Evolutionary conservation across 2,113 vertebrate species (phyloP).

Genomic region (Plecturocebus donacophilus): DNA sequence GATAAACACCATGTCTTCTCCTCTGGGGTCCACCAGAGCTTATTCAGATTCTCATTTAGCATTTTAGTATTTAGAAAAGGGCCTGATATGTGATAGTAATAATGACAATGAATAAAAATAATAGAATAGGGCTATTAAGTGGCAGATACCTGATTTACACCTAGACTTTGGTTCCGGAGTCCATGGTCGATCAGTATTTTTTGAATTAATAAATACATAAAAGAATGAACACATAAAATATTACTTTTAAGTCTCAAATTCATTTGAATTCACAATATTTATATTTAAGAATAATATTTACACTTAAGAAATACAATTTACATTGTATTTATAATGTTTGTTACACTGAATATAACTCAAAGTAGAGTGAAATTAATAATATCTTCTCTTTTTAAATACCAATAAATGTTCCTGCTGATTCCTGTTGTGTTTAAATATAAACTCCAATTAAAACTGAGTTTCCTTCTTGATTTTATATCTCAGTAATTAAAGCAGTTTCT

Average conservation of each 20-base stretch:
- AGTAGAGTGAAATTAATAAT: constrained; percentile 23
- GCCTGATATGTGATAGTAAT: not conserved
- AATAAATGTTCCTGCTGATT: constrained; percentile 16
- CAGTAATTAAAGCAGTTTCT: constrained; percentile 47
- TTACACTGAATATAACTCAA: constrained; percentile 41
- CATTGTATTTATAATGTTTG: not conserved
- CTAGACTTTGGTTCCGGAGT: not conserved
- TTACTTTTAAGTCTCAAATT: constrained; percentile 11
- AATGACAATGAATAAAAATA: constrained; percentile 3
- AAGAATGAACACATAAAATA: not conserved
- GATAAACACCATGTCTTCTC: not conserved
- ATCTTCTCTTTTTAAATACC: not conserved
- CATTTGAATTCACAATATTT: constrained; percentile 9
- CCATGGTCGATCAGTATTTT: constrained; percentile 2
- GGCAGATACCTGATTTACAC: not conserved
- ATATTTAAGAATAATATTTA: not conserved
- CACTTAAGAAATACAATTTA: not conserved
- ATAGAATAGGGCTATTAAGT: not conserved
- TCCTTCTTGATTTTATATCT: constrained; percentile 6
- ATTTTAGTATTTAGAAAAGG: not conserved
- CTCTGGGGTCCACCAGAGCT: not conserved
- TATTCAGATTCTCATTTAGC: not conserved
- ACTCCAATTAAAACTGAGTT: constrained; percentile 44
- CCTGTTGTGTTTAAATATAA: constrained; percentile 56
- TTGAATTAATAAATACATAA: constrained; percentile 38